Conservation (phyloP, 2,113 vertebrate genomes). For the Ptilonorhynchus violaceus region DNA sequence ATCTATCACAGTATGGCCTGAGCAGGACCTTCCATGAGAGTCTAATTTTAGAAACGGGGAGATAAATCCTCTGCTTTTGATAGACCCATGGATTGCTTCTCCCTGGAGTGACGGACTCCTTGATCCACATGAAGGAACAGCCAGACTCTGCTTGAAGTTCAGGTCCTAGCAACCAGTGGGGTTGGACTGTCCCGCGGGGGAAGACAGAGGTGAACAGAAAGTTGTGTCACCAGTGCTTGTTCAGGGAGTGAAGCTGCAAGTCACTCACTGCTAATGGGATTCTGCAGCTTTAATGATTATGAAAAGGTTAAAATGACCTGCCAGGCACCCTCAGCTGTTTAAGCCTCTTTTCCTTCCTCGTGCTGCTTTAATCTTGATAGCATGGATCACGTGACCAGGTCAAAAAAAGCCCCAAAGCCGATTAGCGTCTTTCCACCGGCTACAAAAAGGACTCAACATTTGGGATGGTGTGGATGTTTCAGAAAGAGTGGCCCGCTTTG, state of each 20-base stretch:
- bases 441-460: conserved; percentile 1
- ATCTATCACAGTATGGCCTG: background rate
- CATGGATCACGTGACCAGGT: conserved; percentile 71
- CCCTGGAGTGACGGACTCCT: fast-evolving
- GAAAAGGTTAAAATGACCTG: conserved; percentile 74
- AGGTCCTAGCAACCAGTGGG: background rate
- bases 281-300: conserved; percentile 65
- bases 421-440: conserved; percentile 67
- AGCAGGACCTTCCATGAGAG: conserved; percentile 3
- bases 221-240: background rate
- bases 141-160: background rate
- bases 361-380: conserved; percentile 84
- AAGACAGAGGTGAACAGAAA: background rate
- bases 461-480: background rate
- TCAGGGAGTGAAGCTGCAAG: background rate
- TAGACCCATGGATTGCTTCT: background rate
- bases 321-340: conserved; percentile 61
- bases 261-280: conserved; percentile 50
- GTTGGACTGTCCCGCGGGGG: fast-evolving
- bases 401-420: conserved; percentile 77
- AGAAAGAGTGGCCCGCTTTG: background rate
- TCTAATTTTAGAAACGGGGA: conserved; percentile 18
- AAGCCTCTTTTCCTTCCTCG: conserved; percentile 84
- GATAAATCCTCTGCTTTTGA: background rate
- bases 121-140: fast-evolving